Evolutionary conservation across 2,113 vertebrate genomes (phyloP).

Genomic region (Opisthocomus hoazin): DNA sequence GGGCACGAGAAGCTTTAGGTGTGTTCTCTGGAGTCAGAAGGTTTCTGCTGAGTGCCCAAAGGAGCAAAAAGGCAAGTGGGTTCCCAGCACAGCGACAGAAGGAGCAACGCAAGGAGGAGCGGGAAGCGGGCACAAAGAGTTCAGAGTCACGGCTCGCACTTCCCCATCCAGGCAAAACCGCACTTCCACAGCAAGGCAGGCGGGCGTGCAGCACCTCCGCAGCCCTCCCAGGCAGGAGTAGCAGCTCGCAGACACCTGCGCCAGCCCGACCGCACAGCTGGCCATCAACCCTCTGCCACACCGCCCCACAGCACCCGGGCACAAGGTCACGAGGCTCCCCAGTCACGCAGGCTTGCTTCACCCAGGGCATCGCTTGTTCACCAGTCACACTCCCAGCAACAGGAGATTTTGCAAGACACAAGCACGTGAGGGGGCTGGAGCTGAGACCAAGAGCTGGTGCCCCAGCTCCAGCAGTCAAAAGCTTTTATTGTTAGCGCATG

Average conservation of each 20-base stretch:
- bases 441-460: background rate
- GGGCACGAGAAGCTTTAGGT: background rate
- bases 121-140: background rate
- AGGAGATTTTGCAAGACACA: background rate
- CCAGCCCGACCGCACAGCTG: background rate
- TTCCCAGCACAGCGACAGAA: background rate
- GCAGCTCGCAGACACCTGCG: fast-evolving
- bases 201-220: fast-evolving
- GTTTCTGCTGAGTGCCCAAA: background rate
- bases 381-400: background rate
- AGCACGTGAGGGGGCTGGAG: background rate
- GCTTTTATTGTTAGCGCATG: background rate
- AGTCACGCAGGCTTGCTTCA: background rate
- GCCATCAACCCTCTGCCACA: background rate
- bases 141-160: background rate
- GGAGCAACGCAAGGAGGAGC: background rate
- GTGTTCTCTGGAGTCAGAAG: background rate
- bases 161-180: background rate
- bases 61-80: background rate
- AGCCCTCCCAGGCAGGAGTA: fast-evolving
- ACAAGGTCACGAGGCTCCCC: background rate
- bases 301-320: fast-evolving
- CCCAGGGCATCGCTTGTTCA: background rate
- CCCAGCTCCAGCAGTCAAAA: background rate
- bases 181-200: background rate